These are phyloP conservation scores for Diadophis punctatus DNA, from an alignment of 2,113 vertebrate genomes.

Conservation along the genomic window DNA sequence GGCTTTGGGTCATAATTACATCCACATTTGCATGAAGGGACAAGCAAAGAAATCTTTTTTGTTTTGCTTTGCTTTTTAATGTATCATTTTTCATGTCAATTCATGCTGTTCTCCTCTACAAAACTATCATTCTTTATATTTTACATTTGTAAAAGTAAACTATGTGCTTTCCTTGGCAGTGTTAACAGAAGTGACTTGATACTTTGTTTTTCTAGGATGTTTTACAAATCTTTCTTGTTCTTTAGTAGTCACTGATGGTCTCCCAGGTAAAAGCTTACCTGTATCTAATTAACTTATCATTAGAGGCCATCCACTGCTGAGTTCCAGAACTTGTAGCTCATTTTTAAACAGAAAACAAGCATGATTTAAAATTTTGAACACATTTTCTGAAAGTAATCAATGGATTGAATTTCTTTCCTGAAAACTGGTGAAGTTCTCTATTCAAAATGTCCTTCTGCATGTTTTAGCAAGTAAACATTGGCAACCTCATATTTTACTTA, in stretches of 20 bases:
- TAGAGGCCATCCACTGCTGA: neutral
- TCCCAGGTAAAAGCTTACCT: neutral
- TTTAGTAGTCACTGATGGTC: neutral
- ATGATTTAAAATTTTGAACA: neutral
- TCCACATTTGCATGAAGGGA: neutral
- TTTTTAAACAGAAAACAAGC: neutral
- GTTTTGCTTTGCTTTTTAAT: neutral
- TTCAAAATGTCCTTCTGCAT: neutral
- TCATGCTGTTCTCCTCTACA: neutral
- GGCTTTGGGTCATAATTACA: conserved; percentile 19
- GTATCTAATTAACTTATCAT: neutral
- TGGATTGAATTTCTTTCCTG: neutral
- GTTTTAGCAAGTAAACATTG: neutral
- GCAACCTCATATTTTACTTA: neutral
- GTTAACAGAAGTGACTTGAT: neutral
- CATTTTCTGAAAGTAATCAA: neutral
- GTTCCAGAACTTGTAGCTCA: neutral
- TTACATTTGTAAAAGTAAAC: neutral
- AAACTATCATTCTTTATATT: conserved; percentile 1
- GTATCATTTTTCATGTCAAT: conserved; percentile 17
- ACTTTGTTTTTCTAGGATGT: neutral
- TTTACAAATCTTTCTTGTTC: neutral
- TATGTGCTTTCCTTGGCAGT: neutral
- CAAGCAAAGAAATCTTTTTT: neutral
- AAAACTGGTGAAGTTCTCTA: neutral